These are phyloP conservation scores for Vireo griseus DNA, from an alignment of 2,797 vertebrate genomes.

Conservation along the genomic window DNA sequence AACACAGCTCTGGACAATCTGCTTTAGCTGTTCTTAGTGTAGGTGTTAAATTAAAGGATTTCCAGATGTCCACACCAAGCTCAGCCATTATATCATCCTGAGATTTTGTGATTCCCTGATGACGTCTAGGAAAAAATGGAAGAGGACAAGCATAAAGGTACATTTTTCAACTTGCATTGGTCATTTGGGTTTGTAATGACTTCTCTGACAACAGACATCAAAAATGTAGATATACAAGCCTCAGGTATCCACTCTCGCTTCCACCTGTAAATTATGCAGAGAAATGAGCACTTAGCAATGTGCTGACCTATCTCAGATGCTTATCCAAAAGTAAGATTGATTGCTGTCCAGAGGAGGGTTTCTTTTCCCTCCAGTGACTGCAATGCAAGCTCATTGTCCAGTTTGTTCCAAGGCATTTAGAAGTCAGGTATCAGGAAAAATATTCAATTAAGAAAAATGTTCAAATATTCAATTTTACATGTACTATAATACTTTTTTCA, in stretches of 20 bases:
- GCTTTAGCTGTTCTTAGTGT: background rate
- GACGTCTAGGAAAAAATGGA: background rate
- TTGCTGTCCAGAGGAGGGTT: background rate
- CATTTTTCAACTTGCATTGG: background rate
- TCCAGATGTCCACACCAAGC: background rate
- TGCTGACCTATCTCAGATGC: background rate
- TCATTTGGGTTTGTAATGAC: background rate
- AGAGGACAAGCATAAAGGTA: background rate
- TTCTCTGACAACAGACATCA: background rate
- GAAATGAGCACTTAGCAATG: background rate
- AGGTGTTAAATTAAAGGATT: background rate
- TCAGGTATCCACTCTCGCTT: background rate
- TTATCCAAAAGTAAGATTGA: background rate
- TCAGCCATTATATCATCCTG: background rate
- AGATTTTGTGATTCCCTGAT: background rate
- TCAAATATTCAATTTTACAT: background rate
- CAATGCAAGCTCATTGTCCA: background rate
- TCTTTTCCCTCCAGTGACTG: background rate
- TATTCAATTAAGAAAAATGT: background rate
- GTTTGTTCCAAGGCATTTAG: background rate
- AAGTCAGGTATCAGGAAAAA: background rate
- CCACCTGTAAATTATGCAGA: background rate
- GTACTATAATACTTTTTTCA: background rate
- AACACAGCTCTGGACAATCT: background rate
- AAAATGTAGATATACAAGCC: background rate